phyloP scores from a whole-genome alignment of 2,113 vertebrate genomes.

The Peromyscus polionotus region DNA sequence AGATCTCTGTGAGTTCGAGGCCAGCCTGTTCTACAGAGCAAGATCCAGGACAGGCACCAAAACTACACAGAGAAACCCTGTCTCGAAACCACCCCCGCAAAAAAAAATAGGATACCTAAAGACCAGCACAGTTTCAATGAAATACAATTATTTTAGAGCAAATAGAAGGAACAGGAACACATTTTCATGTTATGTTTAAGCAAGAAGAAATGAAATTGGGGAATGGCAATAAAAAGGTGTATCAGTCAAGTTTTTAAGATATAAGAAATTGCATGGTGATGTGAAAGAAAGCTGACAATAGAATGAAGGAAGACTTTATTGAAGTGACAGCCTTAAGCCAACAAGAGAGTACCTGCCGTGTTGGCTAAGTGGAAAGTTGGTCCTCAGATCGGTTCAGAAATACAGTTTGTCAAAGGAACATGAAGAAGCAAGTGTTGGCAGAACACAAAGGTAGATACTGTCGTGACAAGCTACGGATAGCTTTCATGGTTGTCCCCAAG shows the following conservation, averaged over 20 bases:
- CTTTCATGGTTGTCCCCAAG: neutral
- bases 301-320: neutral
- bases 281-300: neutral
- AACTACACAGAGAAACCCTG: no score
- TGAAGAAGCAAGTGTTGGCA: neutral
- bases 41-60: no score
- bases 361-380: accelerated
- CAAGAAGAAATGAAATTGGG: neutral
- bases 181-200: neutral
- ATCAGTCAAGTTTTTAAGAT: neutral
- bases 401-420: neutral
- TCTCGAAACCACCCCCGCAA: no score
- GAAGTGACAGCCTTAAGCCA: neutral
- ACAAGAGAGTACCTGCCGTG: neutral
- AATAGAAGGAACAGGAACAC: neutral
- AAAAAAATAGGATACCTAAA: neutral
- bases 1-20: no score
- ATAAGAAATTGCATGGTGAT: neutral
- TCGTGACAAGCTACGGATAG: neutral
- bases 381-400: neutral
- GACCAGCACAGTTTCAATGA: neutral
- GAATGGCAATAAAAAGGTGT: neutral
- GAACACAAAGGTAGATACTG: neutral
- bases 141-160: neutral
- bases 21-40: no score